Evolutionary conservation across 2,888 invertebrate species (phyloP).

Genomic region (Acrobasis consociella): DNA sequence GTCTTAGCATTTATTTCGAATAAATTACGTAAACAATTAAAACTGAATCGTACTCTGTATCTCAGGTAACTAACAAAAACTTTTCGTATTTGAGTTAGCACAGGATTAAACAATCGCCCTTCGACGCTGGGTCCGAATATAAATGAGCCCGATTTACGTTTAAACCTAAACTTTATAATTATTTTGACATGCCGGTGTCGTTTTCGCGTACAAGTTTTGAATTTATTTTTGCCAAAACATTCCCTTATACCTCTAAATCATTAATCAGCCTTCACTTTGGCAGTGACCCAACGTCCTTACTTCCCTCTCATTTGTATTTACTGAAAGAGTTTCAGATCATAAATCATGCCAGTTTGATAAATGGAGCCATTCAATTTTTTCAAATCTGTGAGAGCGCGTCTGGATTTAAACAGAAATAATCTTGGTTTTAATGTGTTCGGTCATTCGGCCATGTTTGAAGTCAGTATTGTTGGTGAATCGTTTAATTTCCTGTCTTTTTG

Average conservation of each 20-base stretch:
- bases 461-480: constrained; percentile 15
- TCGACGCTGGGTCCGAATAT: constrained; percentile 10
- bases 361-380: constrained; percentile 70
- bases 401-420: constrained; percentile 48
- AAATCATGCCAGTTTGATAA: constrained; percentile 77
- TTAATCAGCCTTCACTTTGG: constrained; percentile 79
- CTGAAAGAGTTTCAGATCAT: constrained; percentile 75
- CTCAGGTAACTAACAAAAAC: constrained; percentile 8
- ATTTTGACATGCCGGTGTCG: constrained; percentile 22
- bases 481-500: constrained; percentile 16
- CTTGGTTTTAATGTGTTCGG: constrained; percentile 38
- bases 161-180: constrained; percentile 20
- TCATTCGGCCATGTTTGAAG: constrained; percentile 35
- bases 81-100: constrained; percentile 15
- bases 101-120: constrained; percentile 17
- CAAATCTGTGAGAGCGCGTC: constrained; percentile 53
- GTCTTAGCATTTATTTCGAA: too few species aligned
- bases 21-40: not conserved
- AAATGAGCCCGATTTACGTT: constrained; percentile 18
- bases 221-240: constrained; percentile 67
- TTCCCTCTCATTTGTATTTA: constrained; percentile 79
- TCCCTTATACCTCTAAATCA: constrained; percentile 70
- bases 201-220: constrained; percentile 49
- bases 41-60: not conserved
- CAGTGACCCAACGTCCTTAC: constrained; percentile 77